Evolutionary conservation across 2,888 invertebrate species (phyloP).

Genomic region (Leptinotarsa juncta): DNA sequence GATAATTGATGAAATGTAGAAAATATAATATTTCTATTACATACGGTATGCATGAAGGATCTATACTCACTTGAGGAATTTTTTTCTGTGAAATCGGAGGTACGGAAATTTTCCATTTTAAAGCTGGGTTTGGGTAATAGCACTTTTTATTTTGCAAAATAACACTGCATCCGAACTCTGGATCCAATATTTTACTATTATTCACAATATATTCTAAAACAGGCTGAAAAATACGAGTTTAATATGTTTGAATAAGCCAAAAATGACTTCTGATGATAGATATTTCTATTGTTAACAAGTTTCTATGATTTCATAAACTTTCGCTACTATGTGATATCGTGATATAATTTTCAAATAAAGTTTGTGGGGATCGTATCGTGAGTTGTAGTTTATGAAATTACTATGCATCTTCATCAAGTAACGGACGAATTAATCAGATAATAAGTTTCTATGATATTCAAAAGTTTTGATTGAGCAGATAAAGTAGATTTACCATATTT

Average conservation of each 20-base stretch:
- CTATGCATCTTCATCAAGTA: too few relatives aligned
- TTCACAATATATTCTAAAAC: constrained; percentile 46
- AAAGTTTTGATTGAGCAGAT: not conserved
- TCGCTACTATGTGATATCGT: too few relatives aligned
- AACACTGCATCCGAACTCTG: constrained; percentile 49
- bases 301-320: too few relatives aligned
- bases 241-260: not conserved
- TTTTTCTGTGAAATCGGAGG: constrained; percentile 26
- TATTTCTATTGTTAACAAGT: too few relatives aligned
- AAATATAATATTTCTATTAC: too few relatives aligned
- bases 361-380: too few relatives aligned
- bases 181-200: constrained; percentile 48
- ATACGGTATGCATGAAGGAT: too few relatives aligned
- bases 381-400: too few relatives aligned
- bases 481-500: constrained; percentile 41
- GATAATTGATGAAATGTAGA: too few relatives aligned
- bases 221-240: constrained; percentile 45
- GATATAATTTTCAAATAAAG: too few relatives aligned
- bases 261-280: not conserved
- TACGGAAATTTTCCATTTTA: constrained; percentile 44
- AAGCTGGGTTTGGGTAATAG: constrained; percentile 43
- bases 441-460: too few relatives aligned
- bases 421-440: too few relatives aligned
- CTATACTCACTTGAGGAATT: constrained; percentile 21
- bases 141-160: constrained; percentile 50